phyloP scores from a whole-genome alignment of 2,888 invertebrate species.

The Lochmaea crataegi region DNA sequence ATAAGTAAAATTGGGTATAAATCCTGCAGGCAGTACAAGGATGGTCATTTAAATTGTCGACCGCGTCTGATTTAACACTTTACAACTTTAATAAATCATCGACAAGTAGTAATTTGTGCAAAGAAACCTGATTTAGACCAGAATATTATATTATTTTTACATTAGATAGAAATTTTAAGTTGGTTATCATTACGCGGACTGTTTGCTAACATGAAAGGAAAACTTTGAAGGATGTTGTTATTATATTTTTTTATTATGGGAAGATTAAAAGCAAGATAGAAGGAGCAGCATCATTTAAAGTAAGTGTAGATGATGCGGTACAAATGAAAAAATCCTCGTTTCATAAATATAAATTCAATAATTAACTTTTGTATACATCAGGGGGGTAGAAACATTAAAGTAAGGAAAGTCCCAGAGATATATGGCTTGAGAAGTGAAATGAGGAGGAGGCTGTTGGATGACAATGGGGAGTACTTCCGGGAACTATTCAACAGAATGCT shows the following conservation, averaged over 20 bases:
- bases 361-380: too few relatives aligned
- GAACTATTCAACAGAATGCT: too few relatives aligned
- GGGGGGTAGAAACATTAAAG: too few relatives aligned
- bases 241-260: not conserved
- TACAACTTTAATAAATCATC: not conserved
- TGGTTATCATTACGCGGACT: not conserved
- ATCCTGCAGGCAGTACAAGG: not conserved
- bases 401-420: too few relatives aligned
- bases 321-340: too few relatives aligned
- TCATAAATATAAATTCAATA: too few relatives aligned
- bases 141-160: not conserved
- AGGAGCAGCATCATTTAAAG: too few relatives aligned
- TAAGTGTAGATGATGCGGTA: too few relatives aligned
- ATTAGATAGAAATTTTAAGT: not conserved
- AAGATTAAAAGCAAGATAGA: not conserved
- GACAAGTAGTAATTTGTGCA: not conserved
- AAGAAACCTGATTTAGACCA: not conserved
- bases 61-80: constrained; percentile 5
- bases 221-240: not conserved
- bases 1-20: not conserved
- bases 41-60: constrained; percentile 2
- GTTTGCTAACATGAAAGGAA: not conserved
- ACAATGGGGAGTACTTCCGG: too few relatives aligned
- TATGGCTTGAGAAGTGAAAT: too few relatives aligned
- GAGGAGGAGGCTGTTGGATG: too few relatives aligned